Conservation (phyloP, 2,113 vertebrate genomes). For the Eclectus roratus region DNA sequence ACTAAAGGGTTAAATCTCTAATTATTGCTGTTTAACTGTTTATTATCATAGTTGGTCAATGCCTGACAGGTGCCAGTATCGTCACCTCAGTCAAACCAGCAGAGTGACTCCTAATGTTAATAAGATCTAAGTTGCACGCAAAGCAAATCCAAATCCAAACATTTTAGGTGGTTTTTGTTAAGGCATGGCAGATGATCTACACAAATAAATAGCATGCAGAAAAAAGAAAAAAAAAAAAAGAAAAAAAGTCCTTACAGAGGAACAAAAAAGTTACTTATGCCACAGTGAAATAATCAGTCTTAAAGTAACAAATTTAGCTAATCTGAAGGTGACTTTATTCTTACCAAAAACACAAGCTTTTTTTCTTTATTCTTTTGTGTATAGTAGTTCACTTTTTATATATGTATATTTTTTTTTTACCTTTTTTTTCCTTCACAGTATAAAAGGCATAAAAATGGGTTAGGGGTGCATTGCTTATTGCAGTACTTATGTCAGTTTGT, state of each 20-base stretch:
- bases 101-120: conserved; percentile 76
- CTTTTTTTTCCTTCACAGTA: conserved; percentile 83
- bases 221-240: conserved; percentile 75
- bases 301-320: conserved; percentile 70
- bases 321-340: conserved; percentile 84
- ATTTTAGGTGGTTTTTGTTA: conserved; percentile 81
- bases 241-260: conserved; percentile 81
- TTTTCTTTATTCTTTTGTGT: conserved; percentile 84
- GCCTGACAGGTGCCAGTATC: conserved; percentile 84
- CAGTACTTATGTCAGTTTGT: conserved; percentile 95
- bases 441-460: conserved; percentile 81
- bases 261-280: conserved; percentile 81
- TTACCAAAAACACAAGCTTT: conserved; percentile 65
- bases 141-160: conserved; percentile 77
- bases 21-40: conserved; percentile 82
- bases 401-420: conserved; percentile 36
- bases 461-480: conserved; percentile 94
- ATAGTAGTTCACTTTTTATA: conserved; percentile 85
- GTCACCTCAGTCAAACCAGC: conserved; percentile 74
- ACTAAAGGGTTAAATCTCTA: conserved; percentile 79
- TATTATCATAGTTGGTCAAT: conserved; percentile 87
- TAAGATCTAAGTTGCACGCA: conserved; percentile 86
- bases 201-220: conserved; percentile 92
- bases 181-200: conserved; percentile 93
- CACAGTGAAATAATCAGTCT: conserved; percentile 77